A percentile compares a stretch with the other conserved stretches of the same genome.
phyloP scores from a whole-genome alignment of 2,113 vertebrate genomes.

The Anarrhichthys ocellatus region DNA sequence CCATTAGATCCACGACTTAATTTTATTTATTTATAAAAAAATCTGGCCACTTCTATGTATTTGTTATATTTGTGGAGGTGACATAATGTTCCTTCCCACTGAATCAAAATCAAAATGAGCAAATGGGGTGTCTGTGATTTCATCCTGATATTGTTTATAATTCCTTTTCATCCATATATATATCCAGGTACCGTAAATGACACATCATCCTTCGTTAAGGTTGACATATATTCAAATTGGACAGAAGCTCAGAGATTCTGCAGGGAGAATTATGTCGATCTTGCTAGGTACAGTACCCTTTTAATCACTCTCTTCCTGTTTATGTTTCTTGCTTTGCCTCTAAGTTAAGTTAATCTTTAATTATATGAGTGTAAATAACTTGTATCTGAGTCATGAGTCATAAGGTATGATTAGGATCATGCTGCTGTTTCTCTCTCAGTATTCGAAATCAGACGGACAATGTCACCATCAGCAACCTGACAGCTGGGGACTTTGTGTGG shows the following conservation, averaged over 20 bases:
- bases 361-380: background rate
- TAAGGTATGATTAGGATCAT: background rate
- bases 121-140: background rate
- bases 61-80: background rate
- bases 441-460: constrained; percentile 45
- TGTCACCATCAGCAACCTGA: background rate
- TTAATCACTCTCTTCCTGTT: background rate
- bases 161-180: background rate
- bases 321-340: background rate
- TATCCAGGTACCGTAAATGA: constrained; percentile 31
- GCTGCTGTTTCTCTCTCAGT: constrained; percentile 14
- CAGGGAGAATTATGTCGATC: constrained; percentile 41
- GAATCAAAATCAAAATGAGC: background rate
- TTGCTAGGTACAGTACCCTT: constrained; percentile 45
- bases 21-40: background rate
- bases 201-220: background rate
- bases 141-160: background rate
- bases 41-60: background rate
- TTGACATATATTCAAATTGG: accelerated
- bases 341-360: background rate
- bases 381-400: too few species aligned
- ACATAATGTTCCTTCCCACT: background rate
- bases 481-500: background rate
- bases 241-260: constrained; percentile 41
- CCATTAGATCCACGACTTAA: background rate